phyloP scores from a whole-genome alignment of 1,140 invertebrate genomes.

The Philopotamus ludificatus region DNA sequence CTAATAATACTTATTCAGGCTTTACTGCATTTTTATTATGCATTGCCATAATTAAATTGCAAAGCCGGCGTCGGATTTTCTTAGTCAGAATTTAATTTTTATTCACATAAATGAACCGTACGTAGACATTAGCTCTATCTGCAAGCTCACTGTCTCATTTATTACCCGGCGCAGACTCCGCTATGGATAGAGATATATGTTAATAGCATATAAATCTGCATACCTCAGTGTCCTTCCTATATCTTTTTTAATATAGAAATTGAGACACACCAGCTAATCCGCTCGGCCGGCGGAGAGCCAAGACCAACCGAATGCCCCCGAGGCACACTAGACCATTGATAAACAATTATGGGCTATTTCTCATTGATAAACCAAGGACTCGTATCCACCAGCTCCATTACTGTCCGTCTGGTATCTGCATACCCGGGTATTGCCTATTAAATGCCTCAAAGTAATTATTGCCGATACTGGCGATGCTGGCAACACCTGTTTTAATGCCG shows the following conservation, averaged over 20 bases:
- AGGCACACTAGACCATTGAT: slow-evolving; percentile 33
- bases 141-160: no score
- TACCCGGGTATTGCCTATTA: slow-evolving; percentile 4
- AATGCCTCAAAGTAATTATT: neutral
- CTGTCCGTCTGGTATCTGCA: neutral
- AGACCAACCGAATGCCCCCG: slow-evolving; percentile 3
- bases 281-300: neutral
- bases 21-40: neutral
- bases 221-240: neutral
- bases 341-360: slow-evolving; percentile 41
- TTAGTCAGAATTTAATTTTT: neutral
- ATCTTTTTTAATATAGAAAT: neutral
- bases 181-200: no score
- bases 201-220: neutral
- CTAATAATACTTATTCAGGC: neutral
- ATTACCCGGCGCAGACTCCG: no score
- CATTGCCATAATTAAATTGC: neutral
- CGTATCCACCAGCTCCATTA: slow-evolving; percentile 7
- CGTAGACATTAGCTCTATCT: neutral
- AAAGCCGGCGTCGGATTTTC: neutral
- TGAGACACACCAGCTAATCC: neutral
- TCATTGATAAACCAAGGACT: slow-evolving; percentile 36
- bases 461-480: neutral
- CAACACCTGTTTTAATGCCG: neutral
- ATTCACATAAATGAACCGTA: neutral